Evolutionary conservation across 1,140 invertebrate species (phyloP).

Genomic region (Drosophila nigrodunni): DNA sequence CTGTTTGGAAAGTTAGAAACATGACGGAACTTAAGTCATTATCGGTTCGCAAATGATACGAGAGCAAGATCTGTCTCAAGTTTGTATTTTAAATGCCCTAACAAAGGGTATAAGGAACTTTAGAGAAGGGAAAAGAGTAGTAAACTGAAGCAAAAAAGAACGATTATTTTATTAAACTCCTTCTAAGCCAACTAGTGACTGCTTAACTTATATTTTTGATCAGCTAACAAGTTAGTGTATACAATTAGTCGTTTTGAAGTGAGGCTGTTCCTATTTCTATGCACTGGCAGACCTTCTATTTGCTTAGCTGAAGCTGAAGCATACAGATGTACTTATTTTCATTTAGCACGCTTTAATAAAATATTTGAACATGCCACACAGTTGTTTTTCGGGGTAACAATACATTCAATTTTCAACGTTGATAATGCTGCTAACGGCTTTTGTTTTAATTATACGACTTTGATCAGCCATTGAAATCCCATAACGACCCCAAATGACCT

Average conservation of each 20-base stretch:
- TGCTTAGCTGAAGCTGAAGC: slow-evolving; percentile 78
- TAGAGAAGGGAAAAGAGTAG: too few relatives aligned
- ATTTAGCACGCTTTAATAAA: slow-evolving; percentile 80
- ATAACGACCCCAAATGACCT: slow-evolving; percentile 73
- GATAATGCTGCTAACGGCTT: slow-evolving; percentile 68
- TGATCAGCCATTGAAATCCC: not conserved
- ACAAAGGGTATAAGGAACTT: slow-evolving; percentile 5
- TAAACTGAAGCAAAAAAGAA: too few relatives aligned
- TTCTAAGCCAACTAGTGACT: not conserved
- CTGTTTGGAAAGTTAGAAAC: slow-evolving; percentile 80
- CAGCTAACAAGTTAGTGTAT: slow-evolving; percentile 34
- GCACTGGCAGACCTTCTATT: slow-evolving; percentile 62
- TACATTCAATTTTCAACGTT: slow-evolving; percentile 74
- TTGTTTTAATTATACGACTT: slow-evolving; percentile 65
- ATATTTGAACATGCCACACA: slow-evolving; percentile 81
- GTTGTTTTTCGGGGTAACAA: slow-evolving; percentile 67
- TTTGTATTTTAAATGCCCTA: slow-evolving; percentile 29
- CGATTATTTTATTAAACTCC: too few relatives aligned
- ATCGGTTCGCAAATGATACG: slow-evolving; percentile 36
- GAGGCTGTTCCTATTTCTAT: slow-evolving; percentile 60
- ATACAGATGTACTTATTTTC: slow-evolving; percentile 66
- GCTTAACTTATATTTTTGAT: not conserved
- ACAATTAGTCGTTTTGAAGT: slow-evolving; percentile 3
- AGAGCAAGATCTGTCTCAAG: slow-evolving; percentile 47
- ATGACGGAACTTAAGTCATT: slow-evolving; percentile 54